phyloP scores from a whole-genome alignment of 1,140 invertebrate genomes.

The Cherax quadricarinatus region DNA sequence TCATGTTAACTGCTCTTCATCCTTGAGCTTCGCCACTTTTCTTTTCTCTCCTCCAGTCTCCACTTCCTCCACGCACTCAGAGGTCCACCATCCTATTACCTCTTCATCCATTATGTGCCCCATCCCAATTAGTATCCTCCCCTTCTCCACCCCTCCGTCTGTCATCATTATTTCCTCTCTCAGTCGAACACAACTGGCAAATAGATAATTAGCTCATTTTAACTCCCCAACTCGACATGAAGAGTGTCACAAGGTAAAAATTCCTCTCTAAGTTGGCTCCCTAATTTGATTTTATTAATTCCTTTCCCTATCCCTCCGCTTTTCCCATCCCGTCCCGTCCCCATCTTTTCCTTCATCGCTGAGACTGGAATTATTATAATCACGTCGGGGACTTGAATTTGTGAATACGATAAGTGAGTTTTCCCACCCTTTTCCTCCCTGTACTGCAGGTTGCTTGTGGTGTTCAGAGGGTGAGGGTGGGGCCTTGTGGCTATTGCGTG shows the following conservation, averaged over 20 bases:
- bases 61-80: background rate
- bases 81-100: background rate
- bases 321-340: no score
- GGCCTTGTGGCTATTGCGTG: no score
- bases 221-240: constrained; percentile 8
- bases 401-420: background rate
- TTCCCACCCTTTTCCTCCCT: background rate
- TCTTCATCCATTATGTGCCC: background rate
- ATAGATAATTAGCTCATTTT: constrained; percentile 12
- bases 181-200: background rate
- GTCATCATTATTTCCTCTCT: background rate
- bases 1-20: background rate
- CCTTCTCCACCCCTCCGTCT: background rate
- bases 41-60: background rate
- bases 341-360: background rate
- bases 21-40: background rate
- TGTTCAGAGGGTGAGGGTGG: no score
- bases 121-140: background rate
- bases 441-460: background rate
- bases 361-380: background rate
- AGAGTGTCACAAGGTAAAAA: background rate
- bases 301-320: background rate
- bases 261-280: background rate
- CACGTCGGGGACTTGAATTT: background rate
- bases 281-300: constrained; percentile 18